phyloP scores from a whole-genome alignment of 1,140 invertebrate genomes.

The Lasioglossum baleicum region DNA sequence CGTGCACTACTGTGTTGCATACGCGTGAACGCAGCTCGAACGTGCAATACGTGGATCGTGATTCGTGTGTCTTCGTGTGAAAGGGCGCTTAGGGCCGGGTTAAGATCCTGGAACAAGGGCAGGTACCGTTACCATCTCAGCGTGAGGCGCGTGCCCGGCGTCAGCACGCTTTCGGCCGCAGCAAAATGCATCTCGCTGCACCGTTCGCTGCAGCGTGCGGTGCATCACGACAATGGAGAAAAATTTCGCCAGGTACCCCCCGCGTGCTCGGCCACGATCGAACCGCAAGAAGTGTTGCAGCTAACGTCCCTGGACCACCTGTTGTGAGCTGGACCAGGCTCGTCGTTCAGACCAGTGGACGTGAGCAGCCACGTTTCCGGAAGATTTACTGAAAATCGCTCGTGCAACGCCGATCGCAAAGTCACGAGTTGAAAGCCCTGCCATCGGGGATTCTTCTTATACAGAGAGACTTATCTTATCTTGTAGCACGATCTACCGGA shows the following conservation, averaged over 20 bases:
- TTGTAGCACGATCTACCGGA: background rate
- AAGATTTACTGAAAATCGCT: constrained; percentile 40
- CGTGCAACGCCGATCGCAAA: background rate
- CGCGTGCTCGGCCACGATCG: constrained; percentile 16
- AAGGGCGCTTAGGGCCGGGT: constrained; percentile 2
- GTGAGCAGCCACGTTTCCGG: constrained; percentile 15
- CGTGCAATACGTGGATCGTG: too few species aligned
- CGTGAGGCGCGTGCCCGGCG: constrained; percentile 69
- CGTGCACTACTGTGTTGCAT: too few species aligned
- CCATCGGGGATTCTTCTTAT: too few species aligned
- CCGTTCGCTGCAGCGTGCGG: too few species aligned
- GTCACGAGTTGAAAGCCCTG: background rate
- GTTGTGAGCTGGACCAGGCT: constrained; percentile 45
- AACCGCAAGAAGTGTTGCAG: constrained; percentile 47
- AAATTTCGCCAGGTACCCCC: constrained; percentile 43
- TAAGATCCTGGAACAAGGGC: constrained; percentile 51
- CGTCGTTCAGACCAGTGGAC: constrained; percentile 7
- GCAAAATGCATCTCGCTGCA: too few species aligned
- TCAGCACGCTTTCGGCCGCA: constrained; percentile 49
- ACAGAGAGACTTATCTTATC: background rate
- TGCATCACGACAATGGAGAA: constrained; percentile 61
- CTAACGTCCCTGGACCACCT: constrained; percentile 53
- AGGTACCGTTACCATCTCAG: constrained; percentile 67
- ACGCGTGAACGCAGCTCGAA: too few species aligned
- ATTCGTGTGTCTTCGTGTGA: too few species aligned